Evolutionary conservation across 2,113 vertebrate species (phyloP), one percentile per base, ranked within the genome.

Genomic region (Corynorhinus townsendii): DNA sequence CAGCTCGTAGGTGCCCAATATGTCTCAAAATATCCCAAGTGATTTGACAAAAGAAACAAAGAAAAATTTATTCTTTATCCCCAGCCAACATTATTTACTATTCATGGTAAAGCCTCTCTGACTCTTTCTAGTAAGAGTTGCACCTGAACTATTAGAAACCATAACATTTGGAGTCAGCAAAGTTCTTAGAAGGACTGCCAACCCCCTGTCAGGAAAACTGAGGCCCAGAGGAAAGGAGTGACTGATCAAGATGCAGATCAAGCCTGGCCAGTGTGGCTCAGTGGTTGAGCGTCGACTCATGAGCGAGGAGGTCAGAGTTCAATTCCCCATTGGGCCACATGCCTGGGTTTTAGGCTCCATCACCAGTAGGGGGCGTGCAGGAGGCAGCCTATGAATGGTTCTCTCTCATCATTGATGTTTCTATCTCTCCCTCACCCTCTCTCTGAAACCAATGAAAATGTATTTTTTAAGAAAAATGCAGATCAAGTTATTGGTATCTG

Each of bases 131-230:
- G 20, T 84, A 80, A 85, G 77, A 38, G 33, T 43, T 88, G 24
- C 49, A 28, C 69, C 94, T 93, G 45, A 94, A 86, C 86, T 95
- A n/a, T 7, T 22, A 88, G 45, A 77, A 71, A 49, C 66, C 64
- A 52, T 1, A 87, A 45, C 43, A 71, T 90, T 52, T 68, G 47
- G 52, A 35, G 22, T 85, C 15, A 49, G 8, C 26, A 71, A 35
- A 30, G 40, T 59, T 24, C 38, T 91, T 59, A 49, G 56, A 81
- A 15, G n/a, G n/a, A 30, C 8, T 14, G 35, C 2, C 22, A 90
- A 24, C 11, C 59, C 4, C 11, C 16, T 45, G 2, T 62, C 38
- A 35, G 22, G 19, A 72, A 89, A 91, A 92, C 11, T 38, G 52
- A 94, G 52, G 33, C 38, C 66, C 11, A 66, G n/a, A 66, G 56